phyloP scores from a whole-genome alignment of 2,797 vertebrate genomes.

The Labroides dimidiatus region DNA sequence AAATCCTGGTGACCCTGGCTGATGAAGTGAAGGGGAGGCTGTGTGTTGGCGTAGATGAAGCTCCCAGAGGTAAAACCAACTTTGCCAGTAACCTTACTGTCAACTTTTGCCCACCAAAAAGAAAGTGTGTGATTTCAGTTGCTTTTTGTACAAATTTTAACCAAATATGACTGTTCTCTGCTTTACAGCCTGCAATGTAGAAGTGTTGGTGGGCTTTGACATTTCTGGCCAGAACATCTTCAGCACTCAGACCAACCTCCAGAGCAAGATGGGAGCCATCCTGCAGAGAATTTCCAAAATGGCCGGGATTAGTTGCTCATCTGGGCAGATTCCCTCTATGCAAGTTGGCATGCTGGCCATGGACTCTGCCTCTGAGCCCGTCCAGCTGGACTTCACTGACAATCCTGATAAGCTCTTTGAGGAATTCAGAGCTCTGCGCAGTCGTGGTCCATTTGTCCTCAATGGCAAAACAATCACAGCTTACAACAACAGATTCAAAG shows the following conservation, averaged over 20 bases:
- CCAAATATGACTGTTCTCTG: slow-evolving; percentile 24
- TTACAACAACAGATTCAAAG: slow-evolving; percentile 87
- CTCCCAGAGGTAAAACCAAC: slow-evolving; percentile 81
- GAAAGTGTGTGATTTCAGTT: background rate
- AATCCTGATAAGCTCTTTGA: slow-evolving; percentile 85
- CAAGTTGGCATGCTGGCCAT: slow-evolving; percentile 89
- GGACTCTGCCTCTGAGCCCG: slow-evolving; percentile 80
- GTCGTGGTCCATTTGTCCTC: slow-evolving; percentile 88
- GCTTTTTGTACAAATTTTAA: slow-evolving; percentile 1
- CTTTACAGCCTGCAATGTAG: slow-evolving; percentile 88
- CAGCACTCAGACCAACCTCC: slow-evolving; percentile 86
- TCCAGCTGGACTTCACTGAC: slow-evolving; percentile 88
- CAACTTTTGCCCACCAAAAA: slow-evolving; percentile 1
- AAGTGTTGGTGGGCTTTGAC: slow-evolving; percentile 95
- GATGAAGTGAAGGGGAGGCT: slow-evolving; percentile 88
- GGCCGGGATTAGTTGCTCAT: slow-evolving; percentile 89
- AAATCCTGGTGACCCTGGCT: slow-evolving; percentile 88
- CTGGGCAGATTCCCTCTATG: slow-evolving; percentile 83
- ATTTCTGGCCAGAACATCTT: slow-evolving; percentile 90
- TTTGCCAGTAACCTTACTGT: background rate
- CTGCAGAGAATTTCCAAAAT: slow-evolving; percentile 91
- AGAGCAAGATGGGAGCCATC: slow-evolving; percentile 85
- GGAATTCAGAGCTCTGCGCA: slow-evolving; percentile 82
- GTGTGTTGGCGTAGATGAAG: slow-evolving; percentile 75
- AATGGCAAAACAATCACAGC: slow-evolving; percentile 86